Evolutionary conservation across 2,888 invertebrate genomes (phyloP), one percentile per base, ranked within the genome.

Genomic region (Drosophila siamana): DNA sequence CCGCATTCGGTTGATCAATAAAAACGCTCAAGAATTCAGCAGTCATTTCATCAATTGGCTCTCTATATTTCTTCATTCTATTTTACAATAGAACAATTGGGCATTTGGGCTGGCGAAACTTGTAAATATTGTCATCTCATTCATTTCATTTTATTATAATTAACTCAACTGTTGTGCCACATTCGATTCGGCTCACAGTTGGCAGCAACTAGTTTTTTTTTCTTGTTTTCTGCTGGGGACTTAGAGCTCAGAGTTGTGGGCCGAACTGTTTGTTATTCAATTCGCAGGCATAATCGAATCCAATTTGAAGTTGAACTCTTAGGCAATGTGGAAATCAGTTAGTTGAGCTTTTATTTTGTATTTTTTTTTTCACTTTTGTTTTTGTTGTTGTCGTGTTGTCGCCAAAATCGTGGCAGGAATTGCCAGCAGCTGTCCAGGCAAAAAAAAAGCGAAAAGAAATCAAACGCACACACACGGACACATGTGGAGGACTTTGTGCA

Each of bases 361-460:
- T n/a, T n/a, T 33, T n/a, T 4, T n/a, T 33, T 33, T 4, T 11
- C n/a, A n/a, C n/a, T 30, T 30, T 4, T 6, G 5, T 24, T 6
- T 51, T 40, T 24, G n/a, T n/a, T n/a, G n/a, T 33, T 33, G 33
- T 33, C n/a, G 33, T 33, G 40, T 44, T 54, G 52, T 38, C 41
- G 52, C 52, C 51, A 51, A 46, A 61, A 40, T 36, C 47, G 22
- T 36, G 47, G 43, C 63, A 59, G 40, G 30, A 44, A 63, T 63
- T 59, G 70, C 69, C 64, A 65, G 70, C 64, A 69, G 70, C 70
- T 71, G 71, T 52, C 60, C 60, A 59, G 54, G 68, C 44, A 13
- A 46, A 44, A 36, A 13, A 46, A 44, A 36, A 22, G 41, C 47
- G 41, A 6, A 59, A 26, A 33, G 43, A 54, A 47, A 62, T 54